phyloP scores from a whole-genome alignment of 2,888 invertebrate species.

The Mesoligia furuncula region DNA sequence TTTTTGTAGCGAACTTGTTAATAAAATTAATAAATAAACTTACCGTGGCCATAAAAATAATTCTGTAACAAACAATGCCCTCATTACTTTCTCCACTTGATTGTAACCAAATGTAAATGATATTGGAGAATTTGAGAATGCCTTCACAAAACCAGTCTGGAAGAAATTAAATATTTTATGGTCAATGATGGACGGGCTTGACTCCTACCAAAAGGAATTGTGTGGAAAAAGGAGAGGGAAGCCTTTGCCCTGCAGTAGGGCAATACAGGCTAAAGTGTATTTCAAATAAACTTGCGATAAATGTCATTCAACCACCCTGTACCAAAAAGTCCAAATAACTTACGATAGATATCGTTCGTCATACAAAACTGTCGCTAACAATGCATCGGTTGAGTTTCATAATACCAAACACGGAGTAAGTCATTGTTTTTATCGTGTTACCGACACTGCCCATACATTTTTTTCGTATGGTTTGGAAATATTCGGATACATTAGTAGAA shows the following conservation, averaged over 20 bases:
- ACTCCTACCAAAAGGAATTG: background rate
- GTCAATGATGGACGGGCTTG: background rate
- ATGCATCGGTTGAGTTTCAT: no score
- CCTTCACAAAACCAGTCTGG: constrained; percentile 98
- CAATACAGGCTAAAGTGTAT: background rate
- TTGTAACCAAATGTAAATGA: constrained; percentile 97
- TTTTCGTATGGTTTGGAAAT: no score
- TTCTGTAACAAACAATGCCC: constrained; percentile 97
- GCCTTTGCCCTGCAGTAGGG: background rate
- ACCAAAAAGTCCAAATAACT: no score
- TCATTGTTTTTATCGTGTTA: no score
- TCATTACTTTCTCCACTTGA: constrained; percentile 98
- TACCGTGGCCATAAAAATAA: constrained; percentile 97
- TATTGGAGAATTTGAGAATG: constrained; percentile 96
- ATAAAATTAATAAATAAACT: background rate
- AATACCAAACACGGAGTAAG: no score
- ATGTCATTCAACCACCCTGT: no score
- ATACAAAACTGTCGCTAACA: no score
- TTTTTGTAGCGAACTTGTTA: no score
- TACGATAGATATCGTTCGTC: no score
- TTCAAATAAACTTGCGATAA: no score
- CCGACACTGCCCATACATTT: no score
- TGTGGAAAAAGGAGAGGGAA: background rate
- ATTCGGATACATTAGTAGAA: no score
- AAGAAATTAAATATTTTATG: constrained; percentile 70